A percentile compares a stretch with the other conserved stretches of the same genome.
Conservation (phyloP, 2,888 invertebrate genomes). For the Ochropleura leucogaster region DNA sequence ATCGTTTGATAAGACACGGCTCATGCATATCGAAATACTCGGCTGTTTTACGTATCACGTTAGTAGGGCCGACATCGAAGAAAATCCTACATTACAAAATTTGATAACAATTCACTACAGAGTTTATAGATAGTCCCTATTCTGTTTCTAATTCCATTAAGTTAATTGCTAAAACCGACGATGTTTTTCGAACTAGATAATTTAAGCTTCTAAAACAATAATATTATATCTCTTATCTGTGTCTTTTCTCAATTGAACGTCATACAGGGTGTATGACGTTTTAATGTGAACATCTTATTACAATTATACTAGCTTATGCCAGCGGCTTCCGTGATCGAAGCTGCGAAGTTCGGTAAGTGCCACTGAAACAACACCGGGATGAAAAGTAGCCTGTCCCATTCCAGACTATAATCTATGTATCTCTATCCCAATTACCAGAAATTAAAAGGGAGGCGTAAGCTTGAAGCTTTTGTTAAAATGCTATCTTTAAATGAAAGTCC, state of each 20-base stretch:
- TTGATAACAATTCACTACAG: neutral
- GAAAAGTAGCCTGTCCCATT: too few relatives aligned
- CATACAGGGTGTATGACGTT: too few relatives aligned
- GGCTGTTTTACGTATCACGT: constrained; percentile 1
- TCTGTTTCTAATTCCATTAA: neutral
- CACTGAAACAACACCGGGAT: too few relatives aligned
- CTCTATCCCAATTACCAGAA: too few relatives aligned
- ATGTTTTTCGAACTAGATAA: neutral
- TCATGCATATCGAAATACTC: constrained; percentile 2
- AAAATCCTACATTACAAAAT: neutral
- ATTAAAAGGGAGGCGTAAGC: neutral
- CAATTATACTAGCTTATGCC: neutral
- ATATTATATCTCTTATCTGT: neutral
- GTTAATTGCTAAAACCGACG: neutral
- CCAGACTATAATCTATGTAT: too few relatives aligned
- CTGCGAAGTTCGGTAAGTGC: too few relatives aligned
- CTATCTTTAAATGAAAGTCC: neutral
- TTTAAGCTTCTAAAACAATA: neutral
- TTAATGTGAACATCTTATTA: neutral
- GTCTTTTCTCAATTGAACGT: too few relatives aligned
- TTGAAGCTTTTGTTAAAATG: neutral
- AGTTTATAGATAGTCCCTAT: neutral
- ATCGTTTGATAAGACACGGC: constrained; percentile 17
- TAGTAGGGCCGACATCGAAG: neutral
- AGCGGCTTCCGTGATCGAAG: neutral